Evolutionary conservation across 2,797 vertebrate genomes (phyloP), one percentile per base, ranked within the genome.

Genomic region (Nyctalus aviator): DNA sequence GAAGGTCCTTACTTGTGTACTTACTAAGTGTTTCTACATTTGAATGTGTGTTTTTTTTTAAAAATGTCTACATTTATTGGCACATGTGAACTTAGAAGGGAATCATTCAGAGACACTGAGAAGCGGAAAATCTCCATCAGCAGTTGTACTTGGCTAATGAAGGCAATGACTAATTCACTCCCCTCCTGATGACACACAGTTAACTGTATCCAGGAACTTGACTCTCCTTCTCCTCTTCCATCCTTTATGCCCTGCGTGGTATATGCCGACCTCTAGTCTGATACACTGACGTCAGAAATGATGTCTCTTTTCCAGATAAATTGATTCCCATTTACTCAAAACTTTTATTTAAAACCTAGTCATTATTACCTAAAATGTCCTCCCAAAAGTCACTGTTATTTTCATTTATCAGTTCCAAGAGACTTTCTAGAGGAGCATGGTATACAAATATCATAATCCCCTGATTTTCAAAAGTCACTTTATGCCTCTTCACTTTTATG

Each of bases 81-180:
- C 59, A 55, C 35, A 5, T 25, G 18, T 87, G 62, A 76, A 55
- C 75, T 92, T 71, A 76, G 37, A 87, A 93, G 37, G 64, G 30
- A 84, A 94, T 90, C 86, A 96, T 55, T 90, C 53, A 79, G 78
- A 96, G 91, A 84, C 48, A 92, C 9, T 12, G 20, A 86, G 86
- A 84, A 78, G 27, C 35, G 8, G 18, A 69, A 83, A 84, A n/a
- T 68, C 41, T 62, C 13, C 44, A 76, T 30, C 75, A 37, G 20
- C 76, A 17, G 41, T 20, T 89, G 23, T 25, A 68, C 37, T 87
- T 71, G 32, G 62, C n/a, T 48, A 66, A 91, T 41, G 50, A 94
- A 73, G 13, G 73, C 35, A 82, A 48, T 85, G 64, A 72, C 55
- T 46, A 72, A 66, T 57, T 92, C 17, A n/a, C 35, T 93, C 85